These are phyloP conservation scores for Embiotoca jacksoni DNA, from an alignment of 2,113 vertebrate species.

Conservation along the genomic window DNA sequence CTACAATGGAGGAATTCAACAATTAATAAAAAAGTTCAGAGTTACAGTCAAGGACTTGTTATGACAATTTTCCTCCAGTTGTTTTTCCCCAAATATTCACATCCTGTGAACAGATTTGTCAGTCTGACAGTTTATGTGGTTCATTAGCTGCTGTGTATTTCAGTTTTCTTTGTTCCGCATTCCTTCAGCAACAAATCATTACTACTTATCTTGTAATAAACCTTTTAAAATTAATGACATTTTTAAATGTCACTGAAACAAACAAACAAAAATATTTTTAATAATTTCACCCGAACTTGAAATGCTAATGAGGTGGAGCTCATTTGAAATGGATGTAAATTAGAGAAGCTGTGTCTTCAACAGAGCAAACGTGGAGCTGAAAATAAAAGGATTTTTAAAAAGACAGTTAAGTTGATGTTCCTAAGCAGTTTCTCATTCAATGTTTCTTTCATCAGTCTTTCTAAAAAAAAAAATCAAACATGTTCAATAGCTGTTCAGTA, in stretches of 20 bases:
- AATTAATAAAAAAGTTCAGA: neutral
- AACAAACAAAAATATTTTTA: neutral
- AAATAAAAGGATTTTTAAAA: neutral
- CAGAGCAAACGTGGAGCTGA: neutral
- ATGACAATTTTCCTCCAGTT: neutral
- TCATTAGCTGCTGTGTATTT: neutral
- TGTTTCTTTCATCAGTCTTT: no score
- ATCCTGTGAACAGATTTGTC: neutral
- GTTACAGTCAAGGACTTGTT: neutral
- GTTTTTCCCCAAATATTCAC: neutral
- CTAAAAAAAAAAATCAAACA: no score
- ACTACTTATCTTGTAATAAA: neutral
- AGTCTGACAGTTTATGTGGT: neutral
- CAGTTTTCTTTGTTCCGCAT: neutral
- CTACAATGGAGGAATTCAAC: neutral
- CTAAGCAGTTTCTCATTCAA: neutral
- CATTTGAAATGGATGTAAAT: neutral
- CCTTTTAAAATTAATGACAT: neutral
- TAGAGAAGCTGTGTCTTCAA: neutral
- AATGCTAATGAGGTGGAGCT: neutral
- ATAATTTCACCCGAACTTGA: neutral
- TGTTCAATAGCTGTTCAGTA: no score
- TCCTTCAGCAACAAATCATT: neutral
- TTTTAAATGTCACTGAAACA: neutral
- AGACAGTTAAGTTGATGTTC: neutral